Conservation (phyloP, 2,113 vertebrate genomes). For the Hymenochirus boettgeri region DNA sequence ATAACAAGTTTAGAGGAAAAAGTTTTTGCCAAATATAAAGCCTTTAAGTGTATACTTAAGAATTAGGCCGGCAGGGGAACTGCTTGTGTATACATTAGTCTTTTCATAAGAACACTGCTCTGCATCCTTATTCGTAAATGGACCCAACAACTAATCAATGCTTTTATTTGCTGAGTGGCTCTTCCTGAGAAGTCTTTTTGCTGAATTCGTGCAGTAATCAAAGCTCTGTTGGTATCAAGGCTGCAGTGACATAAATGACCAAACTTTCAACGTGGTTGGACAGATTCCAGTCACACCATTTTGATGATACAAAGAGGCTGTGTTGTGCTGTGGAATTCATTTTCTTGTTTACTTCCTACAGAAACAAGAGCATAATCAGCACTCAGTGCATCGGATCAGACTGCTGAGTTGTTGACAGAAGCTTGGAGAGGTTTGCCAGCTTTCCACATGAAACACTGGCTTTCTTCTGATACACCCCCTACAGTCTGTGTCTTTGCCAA, state of each 20-base stretch:
- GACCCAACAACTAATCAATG: constrained; percentile 76
- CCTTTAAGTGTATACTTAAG: constrained; percentile 67
- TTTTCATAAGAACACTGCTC: constrained; percentile 67
- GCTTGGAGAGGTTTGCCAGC: constrained; percentile 69
- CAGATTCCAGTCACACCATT: constrained; percentile 69
- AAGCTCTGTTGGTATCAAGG: constrained; percentile 65
- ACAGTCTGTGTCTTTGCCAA: constrained; percentile 73
- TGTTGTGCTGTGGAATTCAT: constrained; percentile 79
- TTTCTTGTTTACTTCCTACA: constrained; percentile 86
- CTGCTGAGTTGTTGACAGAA: constrained; percentile 78
- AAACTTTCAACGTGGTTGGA: constrained; percentile 68
- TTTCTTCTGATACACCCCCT: constrained; percentile 74
- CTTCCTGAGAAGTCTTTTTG: constrained; percentile 65
- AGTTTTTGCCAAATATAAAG: constrained; percentile 65
- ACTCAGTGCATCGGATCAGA: constrained; percentile 73
- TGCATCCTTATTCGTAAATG: constrained; percentile 70
- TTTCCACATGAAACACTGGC: constrained; percentile 73
- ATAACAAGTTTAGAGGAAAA: constrained; percentile 63
- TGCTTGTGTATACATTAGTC: constrained; percentile 70
- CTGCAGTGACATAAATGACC: constrained; percentile 72
- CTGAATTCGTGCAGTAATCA: constrained; percentile 68
- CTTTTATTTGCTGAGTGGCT: constrained; percentile 76
- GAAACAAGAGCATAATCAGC: constrained; percentile 82
- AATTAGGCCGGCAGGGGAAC: constrained; percentile 64
- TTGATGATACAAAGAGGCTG: constrained; percentile 79